Evolutionary conservation across 2,888 invertebrate species (phyloP).

Genomic region (Amblyteles armatorius): DNA sequence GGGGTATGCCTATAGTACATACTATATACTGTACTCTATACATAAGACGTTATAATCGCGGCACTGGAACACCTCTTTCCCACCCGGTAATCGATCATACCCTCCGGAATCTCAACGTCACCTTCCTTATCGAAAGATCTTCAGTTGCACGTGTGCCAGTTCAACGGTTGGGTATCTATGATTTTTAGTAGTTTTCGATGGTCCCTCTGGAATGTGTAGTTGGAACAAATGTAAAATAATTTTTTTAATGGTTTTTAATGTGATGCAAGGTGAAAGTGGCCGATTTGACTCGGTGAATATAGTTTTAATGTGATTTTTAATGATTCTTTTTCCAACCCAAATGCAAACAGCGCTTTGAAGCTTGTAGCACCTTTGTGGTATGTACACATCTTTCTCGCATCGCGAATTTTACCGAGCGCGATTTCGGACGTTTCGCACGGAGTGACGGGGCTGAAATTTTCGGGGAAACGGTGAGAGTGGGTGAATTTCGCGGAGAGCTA

Average conservation of each 20-base stretch:
- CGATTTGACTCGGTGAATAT: background rate
- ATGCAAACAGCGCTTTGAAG: background rate
- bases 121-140: background rate
- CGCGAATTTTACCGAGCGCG: conserved; percentile 33
- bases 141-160: conserved; percentile 28
- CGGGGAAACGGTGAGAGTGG: conserved; percentile 14
- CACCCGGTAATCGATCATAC: conserved; percentile 41
- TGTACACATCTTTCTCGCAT: conserved; percentile 18
- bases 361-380: background rate
- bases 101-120: conserved; percentile 18
- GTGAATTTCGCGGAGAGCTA: conserved; percentile 5
- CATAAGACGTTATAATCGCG: conserved; percentile 19
- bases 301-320: background rate
- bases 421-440: conserved; percentile 28
- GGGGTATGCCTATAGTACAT: background rate
- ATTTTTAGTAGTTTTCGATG: conserved; percentile 19
- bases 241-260: background rate
- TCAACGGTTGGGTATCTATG: conserved; percentile 27
- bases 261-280: background rate
- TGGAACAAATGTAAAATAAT: background rate
- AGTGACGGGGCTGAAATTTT: conserved; percentile 51
- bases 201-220: background rate
- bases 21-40: background rate
- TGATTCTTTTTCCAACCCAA: background rate
- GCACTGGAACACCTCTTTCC: conserved; percentile 19